A percentile compares a stretch with the other conserved stretches of the same genome.
phyloP scores from a whole-genome alignment of 2,113 vertebrate genomes.

The cattle (Bos taurus) region DNA sequence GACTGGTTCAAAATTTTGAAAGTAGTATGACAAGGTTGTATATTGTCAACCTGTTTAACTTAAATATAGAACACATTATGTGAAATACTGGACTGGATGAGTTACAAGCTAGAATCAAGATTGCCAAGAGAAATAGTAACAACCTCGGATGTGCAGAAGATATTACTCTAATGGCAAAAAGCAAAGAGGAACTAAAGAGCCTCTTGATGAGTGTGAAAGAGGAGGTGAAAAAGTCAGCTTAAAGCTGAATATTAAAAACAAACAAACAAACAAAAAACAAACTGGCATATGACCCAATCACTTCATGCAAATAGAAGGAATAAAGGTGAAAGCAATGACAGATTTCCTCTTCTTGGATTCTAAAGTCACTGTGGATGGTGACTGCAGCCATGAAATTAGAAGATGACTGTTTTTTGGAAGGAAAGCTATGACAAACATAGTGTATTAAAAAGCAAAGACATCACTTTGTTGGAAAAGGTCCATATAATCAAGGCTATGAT shows the following conservation, averaged over 20 bases:
- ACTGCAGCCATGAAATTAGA: neutral
- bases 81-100: neutral
- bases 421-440: neutral
- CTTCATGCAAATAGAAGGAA: neutral
- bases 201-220: neutral
- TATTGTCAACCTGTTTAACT: neutral
- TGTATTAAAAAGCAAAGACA: neutral
- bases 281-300: neutral
- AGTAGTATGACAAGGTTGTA: neutral
- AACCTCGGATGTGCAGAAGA: neutral
- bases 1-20: neutral
- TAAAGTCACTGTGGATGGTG: neutral
- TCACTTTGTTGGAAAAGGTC: neutral
- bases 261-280: too few relatives aligned
- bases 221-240: neutral
- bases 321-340: neutral
- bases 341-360: neutral
- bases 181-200: neutral
- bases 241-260: neutral
- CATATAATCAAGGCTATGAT: neutral
- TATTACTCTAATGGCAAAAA: neutral
- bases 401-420: neutral
- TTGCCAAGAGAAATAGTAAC: neutral
- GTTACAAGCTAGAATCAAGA: neutral
- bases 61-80: neutral